phyloP scores from a whole-genome alignment of 2,113 vertebrate genomes.

The Marmota flaviventris region DNA sequence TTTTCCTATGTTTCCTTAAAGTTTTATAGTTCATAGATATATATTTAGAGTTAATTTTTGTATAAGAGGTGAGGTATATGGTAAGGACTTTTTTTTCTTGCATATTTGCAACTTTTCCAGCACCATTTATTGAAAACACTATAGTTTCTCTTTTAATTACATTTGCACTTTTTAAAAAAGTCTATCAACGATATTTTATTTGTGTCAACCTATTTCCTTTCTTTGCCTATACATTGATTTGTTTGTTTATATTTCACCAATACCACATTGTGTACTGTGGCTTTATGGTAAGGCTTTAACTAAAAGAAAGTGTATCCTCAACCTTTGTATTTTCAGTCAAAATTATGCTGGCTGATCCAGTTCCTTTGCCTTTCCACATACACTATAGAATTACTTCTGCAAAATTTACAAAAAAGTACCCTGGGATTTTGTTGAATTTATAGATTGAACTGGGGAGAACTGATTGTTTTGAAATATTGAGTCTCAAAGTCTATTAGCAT shows the following conservation, averaged over 20 bases:
- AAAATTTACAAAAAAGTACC: background rate
- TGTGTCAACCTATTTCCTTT: background rate
- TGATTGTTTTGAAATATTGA: background rate
- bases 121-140: background rate
- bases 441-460: background rate
- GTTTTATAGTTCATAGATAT: background rate
- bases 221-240: background rate
- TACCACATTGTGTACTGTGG: background rate
- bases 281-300: background rate
- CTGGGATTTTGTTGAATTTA: background rate
- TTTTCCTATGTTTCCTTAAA: background rate
- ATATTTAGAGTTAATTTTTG: background rate
- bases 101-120: background rate
- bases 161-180: background rate
- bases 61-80: background rate
- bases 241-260: background rate
- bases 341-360: background rate
- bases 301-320: background rate
- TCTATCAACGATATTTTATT: background rate
- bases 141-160: background rate
- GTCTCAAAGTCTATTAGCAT: background rate
- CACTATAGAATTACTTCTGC: background rate
- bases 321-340: background rate
- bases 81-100: background rate
- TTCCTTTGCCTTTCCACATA: background rate